Base-by-base conservation (phyloP, 2,888 invertebrate species). In the Chrysolina haemoptera region DNA sequence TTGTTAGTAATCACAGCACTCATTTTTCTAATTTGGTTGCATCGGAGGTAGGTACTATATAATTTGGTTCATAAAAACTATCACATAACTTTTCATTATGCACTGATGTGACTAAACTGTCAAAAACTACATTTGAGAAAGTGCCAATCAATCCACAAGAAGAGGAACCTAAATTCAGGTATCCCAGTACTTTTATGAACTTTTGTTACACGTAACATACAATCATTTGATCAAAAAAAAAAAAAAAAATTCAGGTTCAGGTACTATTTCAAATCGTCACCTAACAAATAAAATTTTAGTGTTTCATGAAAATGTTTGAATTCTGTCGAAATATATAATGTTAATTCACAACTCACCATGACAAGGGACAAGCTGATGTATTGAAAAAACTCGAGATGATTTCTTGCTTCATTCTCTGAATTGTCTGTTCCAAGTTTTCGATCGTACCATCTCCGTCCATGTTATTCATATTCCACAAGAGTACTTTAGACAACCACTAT, bases 341-440 rank as follows among this genome's bases (percentile, higher is more conserved):
- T 46, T 46, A 12, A 27, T 43, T 48, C 2, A 11, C 1, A 6
- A 53, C 71, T 71, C 20, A 71, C 71, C 71, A 71, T 10, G 71
- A 68, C 6, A 71, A 40, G 41, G 18, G 46, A 55, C 50, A 14
- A 9, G 14, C 16, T 27, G 22, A 62, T 62, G 41, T 67, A 46
- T 22, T 46, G 35, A 50, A 71, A 22, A 50, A 68, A 62, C 53
- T 20, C 6, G 67, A 40, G 48, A 63, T 11, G 40, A 71, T 71
- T 14, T 71, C 67, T 63, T 50, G 35, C 50, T 71, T 71, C 67
- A 71, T 71, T 68, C 62, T 71, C 35, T 55, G 20, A 1, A 71
- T 63, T 53, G 40, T 62, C 14, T 18, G 46, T 22, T 68, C 46
- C 8, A 67, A 27, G 18, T 11, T 16, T 18, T 55, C 67, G 1